Evolutionary conservation across 2,888 invertebrate genomes (phyloP).

Genomic region (Lepidocyrtinus sp.): DNA sequence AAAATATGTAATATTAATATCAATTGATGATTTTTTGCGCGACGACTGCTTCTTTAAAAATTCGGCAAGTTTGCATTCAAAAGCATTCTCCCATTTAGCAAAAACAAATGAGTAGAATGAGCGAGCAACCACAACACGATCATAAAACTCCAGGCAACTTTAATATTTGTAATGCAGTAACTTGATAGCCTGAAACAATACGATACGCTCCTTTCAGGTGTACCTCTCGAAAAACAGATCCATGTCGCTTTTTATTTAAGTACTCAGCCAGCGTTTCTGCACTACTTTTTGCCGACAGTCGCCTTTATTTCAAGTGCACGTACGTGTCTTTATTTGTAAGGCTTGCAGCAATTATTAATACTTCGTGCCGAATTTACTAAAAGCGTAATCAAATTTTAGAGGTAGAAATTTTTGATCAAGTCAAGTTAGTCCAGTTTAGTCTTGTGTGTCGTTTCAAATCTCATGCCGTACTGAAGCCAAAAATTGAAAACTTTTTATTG

Average conservation of each 20-base stretch:
- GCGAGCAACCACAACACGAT: too few relatives aligned
- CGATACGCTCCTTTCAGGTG: neutral
- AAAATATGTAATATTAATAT: too few relatives aligned
- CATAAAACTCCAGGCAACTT: neutral
- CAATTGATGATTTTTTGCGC: too few relatives aligned
- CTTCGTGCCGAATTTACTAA: neutral
- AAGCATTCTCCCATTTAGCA: too few relatives aligned
- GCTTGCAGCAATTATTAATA: neutral
- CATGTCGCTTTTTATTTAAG: neutral
- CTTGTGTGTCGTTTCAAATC: neutral
- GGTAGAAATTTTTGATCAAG: neutral
- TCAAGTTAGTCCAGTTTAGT: neutral
- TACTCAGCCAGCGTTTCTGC: neutral
- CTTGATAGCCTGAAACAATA: neutral
- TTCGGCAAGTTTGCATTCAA: too few relatives aligned
- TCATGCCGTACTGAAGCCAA: neutral
- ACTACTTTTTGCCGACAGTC: neutral
- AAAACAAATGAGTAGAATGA: too few relatives aligned
- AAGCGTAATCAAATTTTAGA: neutral
- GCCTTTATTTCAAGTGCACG: neutral
- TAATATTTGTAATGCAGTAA: neutral
- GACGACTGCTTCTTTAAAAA: too few relatives aligned
- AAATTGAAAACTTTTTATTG: neutral
- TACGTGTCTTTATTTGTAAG: neutral
- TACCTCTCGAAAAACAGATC: neutral